Base-by-base conservation (phyloP, 1,140 invertebrate species). In the Grapholita molesta region DNA sequence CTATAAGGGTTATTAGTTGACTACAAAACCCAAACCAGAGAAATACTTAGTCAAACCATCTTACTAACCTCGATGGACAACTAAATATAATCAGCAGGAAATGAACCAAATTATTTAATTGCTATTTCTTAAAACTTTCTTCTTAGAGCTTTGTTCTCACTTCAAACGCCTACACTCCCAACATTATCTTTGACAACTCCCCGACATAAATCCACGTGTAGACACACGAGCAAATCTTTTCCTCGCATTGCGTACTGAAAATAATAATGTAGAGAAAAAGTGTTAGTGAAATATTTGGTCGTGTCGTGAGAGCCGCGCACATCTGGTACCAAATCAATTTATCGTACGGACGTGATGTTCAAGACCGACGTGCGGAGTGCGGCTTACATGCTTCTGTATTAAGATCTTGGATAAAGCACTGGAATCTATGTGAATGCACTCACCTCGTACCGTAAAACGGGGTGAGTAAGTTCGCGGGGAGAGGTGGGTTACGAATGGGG, bases 271-370 rank as follows among this genome's bases (percentile, higher is more conserved):
- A 70, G 80, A 76, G 76, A 67, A 72, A 65, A 64, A 55, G 35
- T 61, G 52, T 42, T 65, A 72, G 79, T 75, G 74, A 68, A 79
- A 83, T 81, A 78, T 81, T 75, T 77, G 80, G 79, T 77, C 73
- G 69, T 76, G 71, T 80, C 68, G 55, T 61, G 55, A 75, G 70
- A 67, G 53, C 71, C 67, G 79, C 73, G 78, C 78, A 77, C 83
- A 87, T 83, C 82, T 85, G 85, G 68, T 81, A 76, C 75, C 71
- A 85, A 72, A 84, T 86, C 85, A 87, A 87, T 87, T 87, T 87
- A 87, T 87, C 71, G 78, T 74, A 61, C 52, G 74, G 70, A 84
- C 83, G 83, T 84, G 83, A 82, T 77, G 74, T 78, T 79, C 68
- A 69, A 66, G 30, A 66, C 69, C 71, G 71, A 67, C 32, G 18